Percentiles rank a stretch among this genome's conserved stretches.
phyloP scores from a whole-genome alignment of 2,888 invertebrate genomes.

The Papilio protenor region DNA sequence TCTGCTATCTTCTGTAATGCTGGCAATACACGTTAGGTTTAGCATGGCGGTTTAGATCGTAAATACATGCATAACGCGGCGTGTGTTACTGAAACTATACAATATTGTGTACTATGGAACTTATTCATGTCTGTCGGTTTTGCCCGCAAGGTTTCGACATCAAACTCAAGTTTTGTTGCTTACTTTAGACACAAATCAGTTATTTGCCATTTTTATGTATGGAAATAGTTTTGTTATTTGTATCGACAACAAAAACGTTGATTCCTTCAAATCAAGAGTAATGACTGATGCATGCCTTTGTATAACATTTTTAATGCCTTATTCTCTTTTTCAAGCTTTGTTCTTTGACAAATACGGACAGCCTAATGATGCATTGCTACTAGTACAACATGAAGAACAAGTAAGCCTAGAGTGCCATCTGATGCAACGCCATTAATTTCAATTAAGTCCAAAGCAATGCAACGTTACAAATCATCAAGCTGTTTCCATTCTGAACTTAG shows the following conservation, averaged over 20 bases:
- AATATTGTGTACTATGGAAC: neutral
- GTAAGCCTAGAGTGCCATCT: conserved; percentile 50
- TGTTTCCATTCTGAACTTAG: conserved; percentile 1
- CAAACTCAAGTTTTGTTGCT: neutral
- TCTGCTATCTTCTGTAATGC: conserved; percentile 52
- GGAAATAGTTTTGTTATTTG: neutral
- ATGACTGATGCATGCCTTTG: no score
- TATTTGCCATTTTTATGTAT: neutral
- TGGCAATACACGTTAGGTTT: neutral
- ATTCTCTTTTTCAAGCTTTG: neutral
- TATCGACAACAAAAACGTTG: neutral
- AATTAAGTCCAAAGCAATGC: conserved; percentile 29
- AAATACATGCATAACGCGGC: neutral
- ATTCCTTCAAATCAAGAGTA: neutral
- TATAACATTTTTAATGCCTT: neutral
- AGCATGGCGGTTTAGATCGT: neutral
- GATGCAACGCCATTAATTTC: conserved; percentile 42
- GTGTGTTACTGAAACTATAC: neutral
- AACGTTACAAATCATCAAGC: neutral
- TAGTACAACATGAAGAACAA: conserved; percentile 47
- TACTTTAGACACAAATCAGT: neutral
- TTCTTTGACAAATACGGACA: neutral
- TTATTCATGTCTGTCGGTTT: neutral
- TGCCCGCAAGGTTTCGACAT: neutral
- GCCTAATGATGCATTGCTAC: neutral